These are phyloP conservation scores for Alligator sinensis DNA, from an alignment of 2,113 vertebrate species.

Conservation along the genomic window DNA sequence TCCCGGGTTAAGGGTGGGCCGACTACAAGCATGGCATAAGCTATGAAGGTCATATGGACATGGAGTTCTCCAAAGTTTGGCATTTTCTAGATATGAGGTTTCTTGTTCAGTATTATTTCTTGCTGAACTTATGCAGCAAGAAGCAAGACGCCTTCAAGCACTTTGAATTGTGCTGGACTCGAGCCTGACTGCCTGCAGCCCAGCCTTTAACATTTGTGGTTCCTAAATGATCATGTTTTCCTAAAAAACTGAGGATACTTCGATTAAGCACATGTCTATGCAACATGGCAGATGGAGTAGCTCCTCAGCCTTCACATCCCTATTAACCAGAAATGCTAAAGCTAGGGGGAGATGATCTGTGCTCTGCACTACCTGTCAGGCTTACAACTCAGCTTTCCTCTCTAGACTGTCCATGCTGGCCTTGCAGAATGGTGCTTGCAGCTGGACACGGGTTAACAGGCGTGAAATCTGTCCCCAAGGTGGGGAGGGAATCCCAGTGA, in stretches of 20 bases:
- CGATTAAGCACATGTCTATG: neutral
- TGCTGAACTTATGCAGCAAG: neutral
- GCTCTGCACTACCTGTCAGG: neutral
- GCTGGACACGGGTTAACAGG: neutral
- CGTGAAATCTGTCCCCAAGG: neutral
- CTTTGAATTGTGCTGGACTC: neutral
- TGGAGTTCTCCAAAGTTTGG: neutral
- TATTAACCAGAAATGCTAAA: neutral
- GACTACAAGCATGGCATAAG: accelerated
- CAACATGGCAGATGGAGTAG: neutral
- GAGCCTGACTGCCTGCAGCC: neutral
- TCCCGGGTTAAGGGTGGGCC: neutral
- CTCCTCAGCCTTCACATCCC: neutral
- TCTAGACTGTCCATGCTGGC: neutral
- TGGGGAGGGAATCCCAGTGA: neutral
- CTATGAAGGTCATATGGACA: accelerated
- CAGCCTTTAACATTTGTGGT: neutral
- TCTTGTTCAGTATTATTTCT: neutral
- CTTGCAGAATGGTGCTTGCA: accelerated
- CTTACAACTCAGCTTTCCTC: neutral
- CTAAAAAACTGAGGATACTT: neutral
- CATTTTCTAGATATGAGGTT: neutral
- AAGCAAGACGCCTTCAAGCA: neutral
- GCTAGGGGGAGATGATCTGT: neutral
- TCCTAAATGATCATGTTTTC: neutral